Conservation (phyloP, 2,888 invertebrate species). For the Sarcophaga caerulescens region DNA sequence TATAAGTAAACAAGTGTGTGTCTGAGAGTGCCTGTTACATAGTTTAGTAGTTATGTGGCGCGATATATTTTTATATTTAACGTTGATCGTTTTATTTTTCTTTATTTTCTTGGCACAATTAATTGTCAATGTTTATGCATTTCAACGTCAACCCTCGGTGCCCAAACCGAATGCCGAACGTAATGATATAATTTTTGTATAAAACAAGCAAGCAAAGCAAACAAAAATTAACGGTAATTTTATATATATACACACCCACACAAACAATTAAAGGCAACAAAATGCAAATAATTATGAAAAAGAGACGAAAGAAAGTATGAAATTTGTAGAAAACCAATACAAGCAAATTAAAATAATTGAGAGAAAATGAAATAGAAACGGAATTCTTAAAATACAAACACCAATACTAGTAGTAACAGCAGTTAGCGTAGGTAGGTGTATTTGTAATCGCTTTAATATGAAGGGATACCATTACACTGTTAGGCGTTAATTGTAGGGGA, state of each 20-base stretch:
- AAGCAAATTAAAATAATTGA: background rate
- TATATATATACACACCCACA: background rate
- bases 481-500: too few species aligned
- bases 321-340: background rate
- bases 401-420: too few species aligned
- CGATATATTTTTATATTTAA: conserved; percentile 79
- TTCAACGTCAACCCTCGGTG: conserved; percentile 78
- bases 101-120: conserved; percentile 80
- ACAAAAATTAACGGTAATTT: conserved; percentile 32
- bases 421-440: too few species aligned
- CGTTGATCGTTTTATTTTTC: conserved; percentile 80
- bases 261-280: background rate
- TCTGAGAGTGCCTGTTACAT: background rate
- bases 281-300: background rate
- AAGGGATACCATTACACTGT: too few species aligned
- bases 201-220: conserved; percentile 50
- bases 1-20: background rate
- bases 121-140: conserved; percentile 80
- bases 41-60: conserved; percentile 76
- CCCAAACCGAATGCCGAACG: conserved; percentile 76
- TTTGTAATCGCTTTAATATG: too few species aligned
- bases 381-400: too few species aligned
- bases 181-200: conserved; percentile 78
- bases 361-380: too few species aligned
- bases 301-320: background rate